Evolutionary conservation across 2,888 invertebrate species (phyloP), one percentile per base, ranked within the genome.

Genomic region (Mellilla xanthometata): DNA sequence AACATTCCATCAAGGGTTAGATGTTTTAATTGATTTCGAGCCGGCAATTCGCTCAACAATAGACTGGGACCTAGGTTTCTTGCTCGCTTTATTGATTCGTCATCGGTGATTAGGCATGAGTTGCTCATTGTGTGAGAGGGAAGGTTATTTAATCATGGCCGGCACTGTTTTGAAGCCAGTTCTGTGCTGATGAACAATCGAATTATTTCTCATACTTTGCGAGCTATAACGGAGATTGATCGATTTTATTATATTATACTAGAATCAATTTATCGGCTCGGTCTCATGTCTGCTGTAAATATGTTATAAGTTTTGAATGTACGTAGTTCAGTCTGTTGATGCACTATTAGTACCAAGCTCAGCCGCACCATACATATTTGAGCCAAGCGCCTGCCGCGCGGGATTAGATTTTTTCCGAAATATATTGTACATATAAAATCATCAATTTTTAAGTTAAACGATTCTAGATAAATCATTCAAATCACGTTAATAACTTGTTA

Each of bases 141-240:
- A 40, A 43, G 29, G 49, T 60, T 54, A 60, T 58, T 60, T 60
- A 62, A 59, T 61, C 56, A 60, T 34, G 39, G 32, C 40, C 38
- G 36, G 9, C 35, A 35, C 49, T 41, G 49, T 31, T 43, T 33
- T 40, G 43, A 43, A 44, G 46, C 43, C 49, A 40, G 36, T 42
- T 35, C 39, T 43, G 31, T 42, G 36, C 39, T 43, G 31, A 46
- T 44, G 44, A 50, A 41, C 53, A 54, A 54, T 60, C 54, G 48
- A 60, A 59, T 56, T 49, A 55, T 51, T 44, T 43, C 48, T 34
- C 46, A 47, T 58, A 57, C 47, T 62, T 59, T 54, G 53, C 56
- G 52, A 56, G 47, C 30, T 51, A 55, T 54, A 54, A 56, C 56
- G 55, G 55, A 58, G 58, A 58, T 60, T 58, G 60, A 59, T 60